phyloP scores from a whole-genome alignment of 2,797 vertebrate species.

The Tapirus indicus region DNA sequence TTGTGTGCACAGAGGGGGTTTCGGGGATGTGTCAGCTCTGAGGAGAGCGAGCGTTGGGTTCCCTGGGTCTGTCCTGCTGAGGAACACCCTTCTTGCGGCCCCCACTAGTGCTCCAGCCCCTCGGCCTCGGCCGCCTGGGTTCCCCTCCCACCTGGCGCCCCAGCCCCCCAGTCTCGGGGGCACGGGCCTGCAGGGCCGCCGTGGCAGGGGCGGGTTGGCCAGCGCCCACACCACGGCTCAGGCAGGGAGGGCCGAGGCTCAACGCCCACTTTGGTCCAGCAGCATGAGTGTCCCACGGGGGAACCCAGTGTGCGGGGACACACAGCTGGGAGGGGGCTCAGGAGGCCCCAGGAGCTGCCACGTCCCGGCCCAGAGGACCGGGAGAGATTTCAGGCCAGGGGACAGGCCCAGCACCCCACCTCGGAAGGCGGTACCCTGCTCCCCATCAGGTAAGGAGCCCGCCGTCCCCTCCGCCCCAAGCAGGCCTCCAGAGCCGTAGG shows the following conservation, averaged over 20 bases:
- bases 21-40: background rate
- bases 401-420: rapidly evolving
- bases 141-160: rapidly evolving
- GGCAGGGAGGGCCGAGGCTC: background rate
- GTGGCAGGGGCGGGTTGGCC: background rate
- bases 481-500: slow-evolving; percentile 55
- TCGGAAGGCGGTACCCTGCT: background rate
- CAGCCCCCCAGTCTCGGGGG: background rate
- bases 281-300: background rate
- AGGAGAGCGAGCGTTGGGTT: background rate
- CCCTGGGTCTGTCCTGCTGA: background rate
- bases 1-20: background rate
- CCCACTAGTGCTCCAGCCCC: background rate
- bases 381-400: background rate
- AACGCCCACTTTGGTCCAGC: background rate
- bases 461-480: slow-evolving; percentile 17
- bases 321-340: background rate
- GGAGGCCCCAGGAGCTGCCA: background rate
- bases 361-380: background rate
- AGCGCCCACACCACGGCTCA: rapidly evolving
- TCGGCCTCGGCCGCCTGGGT: too few species aligned
- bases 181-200: too few species aligned
- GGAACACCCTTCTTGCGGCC: background rate
- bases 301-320: rapidly evolving
- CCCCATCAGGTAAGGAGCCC: slow-evolving; percentile 49